Evolutionary conservation across 2,797 vertebrate species (phyloP).

Genomic region (Cossypha niveicapilla): DNA sequence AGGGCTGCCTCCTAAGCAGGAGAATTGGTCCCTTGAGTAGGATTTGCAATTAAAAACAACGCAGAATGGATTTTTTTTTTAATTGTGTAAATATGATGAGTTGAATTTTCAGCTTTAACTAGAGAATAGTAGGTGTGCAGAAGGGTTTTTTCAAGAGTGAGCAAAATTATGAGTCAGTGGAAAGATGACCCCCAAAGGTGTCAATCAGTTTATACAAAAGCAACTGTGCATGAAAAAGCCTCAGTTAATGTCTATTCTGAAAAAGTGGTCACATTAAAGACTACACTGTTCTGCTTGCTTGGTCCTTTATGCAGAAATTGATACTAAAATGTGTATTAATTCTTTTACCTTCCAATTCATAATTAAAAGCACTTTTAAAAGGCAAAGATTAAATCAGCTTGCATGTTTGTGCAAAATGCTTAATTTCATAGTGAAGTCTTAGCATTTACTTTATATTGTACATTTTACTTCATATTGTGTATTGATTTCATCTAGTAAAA

Average conservation of each 20-base stretch:
- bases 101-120: constrained; percentile 80
- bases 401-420: not conserved
- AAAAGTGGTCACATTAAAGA: constrained; percentile 61
- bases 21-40: constrained; percentile 83
- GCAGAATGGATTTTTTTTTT: constrained; percentile 85
- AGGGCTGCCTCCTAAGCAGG: constrained; percentile 83
- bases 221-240: constrained; percentile 89
- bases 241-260: constrained; percentile 76
- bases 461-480: not conserved
- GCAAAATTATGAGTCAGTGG: constrained; percentile 85
- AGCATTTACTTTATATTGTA: not conserved
- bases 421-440: not conserved
- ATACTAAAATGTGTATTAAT: not conserved
- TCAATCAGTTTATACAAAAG: constrained; percentile 91
- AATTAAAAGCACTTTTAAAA: not conserved
- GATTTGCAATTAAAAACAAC: constrained; percentile 97
- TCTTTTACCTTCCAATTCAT: not conserved
- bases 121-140: constrained; percentile 71
- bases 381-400: not conserved
- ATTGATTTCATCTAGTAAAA: not conserved
- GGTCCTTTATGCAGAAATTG: not conserved
- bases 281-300: not conserved
- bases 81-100: constrained; percentile 90
- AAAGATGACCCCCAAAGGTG: constrained; percentile 83
- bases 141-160: constrained; percentile 74